These are phyloP conservation scores for Dascillus cervinus DNA, from an alignment of 2,888 invertebrate species.

Conservation along the genomic window DNA sequence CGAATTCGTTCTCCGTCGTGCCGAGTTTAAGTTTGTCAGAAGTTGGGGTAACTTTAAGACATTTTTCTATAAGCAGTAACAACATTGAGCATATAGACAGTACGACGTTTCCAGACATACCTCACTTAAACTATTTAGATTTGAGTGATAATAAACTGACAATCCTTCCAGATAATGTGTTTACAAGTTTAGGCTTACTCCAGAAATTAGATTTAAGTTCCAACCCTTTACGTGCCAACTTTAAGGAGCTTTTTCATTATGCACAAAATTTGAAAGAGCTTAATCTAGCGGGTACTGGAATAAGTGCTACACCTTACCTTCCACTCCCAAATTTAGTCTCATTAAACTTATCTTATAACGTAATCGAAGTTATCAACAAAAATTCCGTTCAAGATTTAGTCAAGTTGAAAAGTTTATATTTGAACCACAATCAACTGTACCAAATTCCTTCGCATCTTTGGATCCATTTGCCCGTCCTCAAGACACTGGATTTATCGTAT, in stretches of 20 bases:
- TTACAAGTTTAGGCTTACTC: constrained; percentile 70
- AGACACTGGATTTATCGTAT: constrained; percentile 69
- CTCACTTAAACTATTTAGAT: constrained; percentile 69
- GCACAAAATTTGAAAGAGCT: constrained; percentile 73
- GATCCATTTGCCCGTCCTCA: constrained; percentile 62
- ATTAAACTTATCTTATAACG: constrained; percentile 74
- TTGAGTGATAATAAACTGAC: constrained; percentile 74
- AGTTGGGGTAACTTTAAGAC: constrained; percentile 69
- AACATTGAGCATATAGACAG: constrained; percentile 80
- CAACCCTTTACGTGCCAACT: constrained; percentile 75
- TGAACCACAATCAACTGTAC: constrained; percentile 69
- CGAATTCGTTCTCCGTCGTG: constrained; percentile 71
- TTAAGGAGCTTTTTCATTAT: constrained; percentile 82
- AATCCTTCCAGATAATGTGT: constrained; percentile 81
- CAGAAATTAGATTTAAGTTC: constrained; percentile 73
- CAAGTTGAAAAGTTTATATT: constrained; percentile 63
- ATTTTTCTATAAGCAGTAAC: constrained; percentile 71
- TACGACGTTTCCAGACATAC: constrained; percentile 77
- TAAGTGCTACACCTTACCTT: constrained; percentile 67
- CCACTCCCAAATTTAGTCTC: constrained; percentile 70
- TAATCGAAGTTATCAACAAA: constrained; percentile 59
- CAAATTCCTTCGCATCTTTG: constrained; percentile 70
- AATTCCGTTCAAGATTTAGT: constrained; percentile 65
- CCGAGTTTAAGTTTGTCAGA: constrained; percentile 71
- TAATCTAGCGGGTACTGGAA: constrained; percentile 67